A percentile compares a stretch with the other conserved stretches of the same genome.
phyloP scores from a whole-genome alignment of 2,888 invertebrate species.

The Folsomia manolachei region DNA sequence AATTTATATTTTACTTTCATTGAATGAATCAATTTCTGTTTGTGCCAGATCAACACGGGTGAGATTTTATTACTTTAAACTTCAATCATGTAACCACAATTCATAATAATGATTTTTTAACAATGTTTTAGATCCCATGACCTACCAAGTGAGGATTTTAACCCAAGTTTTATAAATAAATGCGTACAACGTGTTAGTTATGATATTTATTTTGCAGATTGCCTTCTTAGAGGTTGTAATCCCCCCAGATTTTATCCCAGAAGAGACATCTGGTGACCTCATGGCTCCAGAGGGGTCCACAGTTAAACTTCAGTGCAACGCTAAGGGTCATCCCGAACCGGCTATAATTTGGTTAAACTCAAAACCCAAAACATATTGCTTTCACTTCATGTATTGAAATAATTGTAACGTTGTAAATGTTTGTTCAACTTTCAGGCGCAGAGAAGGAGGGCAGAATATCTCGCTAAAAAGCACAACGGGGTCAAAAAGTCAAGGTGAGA shows the following conservation, averaged over 20 bases:
- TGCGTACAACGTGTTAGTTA: not conserved
- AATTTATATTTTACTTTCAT: too few species aligned
- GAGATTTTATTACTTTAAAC: constrained; percentile 11
- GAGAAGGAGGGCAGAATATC: constrained; percentile 72
- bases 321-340: constrained; percentile 76
- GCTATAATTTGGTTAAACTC: constrained; percentile 79
- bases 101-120: not conserved
- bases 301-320: constrained; percentile 61
- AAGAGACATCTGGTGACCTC: constrained; percentile 79
- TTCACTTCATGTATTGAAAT: too few species aligned
- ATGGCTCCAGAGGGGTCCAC: constrained; percentile 79
- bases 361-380: too few species aligned
- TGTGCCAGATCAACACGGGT: constrained; percentile 90
- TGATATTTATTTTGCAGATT: constrained; percentile 60
- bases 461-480: constrained; percentile 72
- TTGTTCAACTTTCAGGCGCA: too few species aligned
- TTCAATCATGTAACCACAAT: not conserved
- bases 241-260: constrained; percentile 83
- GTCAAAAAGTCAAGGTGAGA: constrained; percentile 63
- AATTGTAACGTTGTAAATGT: too few species aligned
- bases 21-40: too few species aligned
- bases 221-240: constrained; percentile 81
- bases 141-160: not conserved
- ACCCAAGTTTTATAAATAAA: constrained; percentile 11
- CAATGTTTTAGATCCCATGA: too few species aligned